Conservation (phyloP, 2,888 invertebrate species). For the Caenorhabditis doughertyi region DNA sequence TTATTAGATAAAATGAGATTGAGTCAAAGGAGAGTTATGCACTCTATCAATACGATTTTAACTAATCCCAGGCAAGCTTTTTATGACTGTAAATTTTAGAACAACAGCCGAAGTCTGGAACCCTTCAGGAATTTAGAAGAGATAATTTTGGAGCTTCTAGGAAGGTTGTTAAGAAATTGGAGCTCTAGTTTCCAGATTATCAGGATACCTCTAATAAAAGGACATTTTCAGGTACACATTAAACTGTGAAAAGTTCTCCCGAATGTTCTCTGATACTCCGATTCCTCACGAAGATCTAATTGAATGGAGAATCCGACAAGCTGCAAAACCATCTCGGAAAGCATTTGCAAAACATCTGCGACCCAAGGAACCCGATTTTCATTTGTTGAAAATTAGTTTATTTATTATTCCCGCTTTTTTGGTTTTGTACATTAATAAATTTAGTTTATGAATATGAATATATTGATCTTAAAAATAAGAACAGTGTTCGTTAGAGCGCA, state of each 20-base stretch:
- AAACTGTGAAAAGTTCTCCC: conserved; percentile 59
- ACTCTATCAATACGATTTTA: conserved; percentile 52
- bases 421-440: no score
- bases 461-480: no score
- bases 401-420: conserved; percentile 13
- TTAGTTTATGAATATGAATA: no score
- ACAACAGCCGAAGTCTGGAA: no score
- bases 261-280: conserved; percentile 60
- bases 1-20: conserved; percentile 74
- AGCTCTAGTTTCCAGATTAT: no score
- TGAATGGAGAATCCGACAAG: conserved; percentile 54
- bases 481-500: no score
- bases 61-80: conserved; percentile 25
- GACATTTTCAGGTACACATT: conserved; percentile 59
- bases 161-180: no score
- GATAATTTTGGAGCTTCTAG: no score
- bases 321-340: conserved; percentile 45
- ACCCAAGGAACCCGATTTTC: conserved; percentile 50
- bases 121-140: no score
- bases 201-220: no score
- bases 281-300: conserved; percentile 47
- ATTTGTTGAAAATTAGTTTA: conserved; percentile 1
- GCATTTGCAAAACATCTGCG: conserved; percentile 45
- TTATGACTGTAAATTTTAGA: no score
- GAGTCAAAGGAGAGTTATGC: conserved; percentile 60